Evolutionary conservation across 30 jellyfish, hydroid and myxozoan genomes (phyloP).

Genomic region (Sanderia malayensis): DNA sequence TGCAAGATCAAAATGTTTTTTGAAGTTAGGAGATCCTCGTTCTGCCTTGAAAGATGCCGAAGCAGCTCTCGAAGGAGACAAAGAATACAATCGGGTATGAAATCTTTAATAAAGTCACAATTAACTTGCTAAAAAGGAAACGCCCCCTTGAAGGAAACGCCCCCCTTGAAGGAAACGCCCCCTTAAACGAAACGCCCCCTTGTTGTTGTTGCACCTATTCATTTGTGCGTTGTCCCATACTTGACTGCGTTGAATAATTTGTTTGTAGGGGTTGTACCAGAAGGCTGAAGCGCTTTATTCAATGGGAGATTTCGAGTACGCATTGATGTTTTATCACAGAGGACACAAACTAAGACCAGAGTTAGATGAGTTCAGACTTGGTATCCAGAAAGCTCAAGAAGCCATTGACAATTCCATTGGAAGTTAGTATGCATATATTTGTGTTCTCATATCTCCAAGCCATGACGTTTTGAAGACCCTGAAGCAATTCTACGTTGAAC

Average conservation of each 20-base stretch:
- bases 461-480: too few relatives aligned
- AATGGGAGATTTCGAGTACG: slow-evolving; percentile 97
- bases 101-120: too few relatives aligned
- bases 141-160: too few relatives aligned
- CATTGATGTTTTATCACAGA: slow-evolving; percentile 90
- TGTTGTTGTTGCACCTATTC: too few relatives aligned
- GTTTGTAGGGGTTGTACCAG: slow-evolving; percentile 76
- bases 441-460: too few relatives aligned
- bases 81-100: slow-evolving; percentile 78
- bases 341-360: slow-evolving; percentile 95
- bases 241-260: too few relatives aligned
- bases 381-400: slow-evolving; percentile 96
- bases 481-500: too few relatives aligned
- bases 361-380: slow-evolving; percentile 88
- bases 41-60: slow-evolving; percentile 95
- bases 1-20: slow-evolving; percentile 89
- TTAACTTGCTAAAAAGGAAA: too few relatives aligned
- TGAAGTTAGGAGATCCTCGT: slow-evolving; percentile 96
- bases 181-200: too few relatives aligned
- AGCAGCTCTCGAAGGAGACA: slow-evolving; percentile 82
- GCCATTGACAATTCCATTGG: slow-evolving; percentile 98
- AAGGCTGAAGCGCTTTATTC: slow-evolving; percentile 96
- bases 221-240: too few relatives aligned
- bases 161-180: too few relatives aligned
- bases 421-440: slow-evolving; percentile 81